Conservation (phyloP, 1,140 invertebrate genomes). For the Steinernema feltiae region DNA sequence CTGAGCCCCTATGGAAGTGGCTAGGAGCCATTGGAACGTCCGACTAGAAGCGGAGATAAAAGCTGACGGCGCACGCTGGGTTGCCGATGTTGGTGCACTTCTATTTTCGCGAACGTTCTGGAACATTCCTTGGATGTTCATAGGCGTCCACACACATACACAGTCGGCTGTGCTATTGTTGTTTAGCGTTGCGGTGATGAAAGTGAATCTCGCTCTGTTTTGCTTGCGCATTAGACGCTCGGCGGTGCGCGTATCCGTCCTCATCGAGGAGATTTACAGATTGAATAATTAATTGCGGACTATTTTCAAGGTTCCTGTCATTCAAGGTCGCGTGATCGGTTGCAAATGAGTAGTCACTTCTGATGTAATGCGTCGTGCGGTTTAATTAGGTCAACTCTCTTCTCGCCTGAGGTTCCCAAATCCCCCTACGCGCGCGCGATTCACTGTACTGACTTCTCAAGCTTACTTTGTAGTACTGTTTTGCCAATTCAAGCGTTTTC, state of each 20-base stretch:
- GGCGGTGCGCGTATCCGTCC: neutral
- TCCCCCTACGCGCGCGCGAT: neutral
- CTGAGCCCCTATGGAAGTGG: no score
- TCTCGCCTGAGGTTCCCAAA: neutral
- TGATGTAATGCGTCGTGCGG: neutral
- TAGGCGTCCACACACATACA: neutral
- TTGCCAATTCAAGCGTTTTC: neutral
- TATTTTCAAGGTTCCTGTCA: neutral
- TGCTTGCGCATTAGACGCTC: neutral
- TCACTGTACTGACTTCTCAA: neutral
- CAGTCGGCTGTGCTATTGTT: neutral
- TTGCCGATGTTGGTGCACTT: no score
- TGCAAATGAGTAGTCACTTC: conserved; percentile 15
- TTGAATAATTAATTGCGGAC: neutral
- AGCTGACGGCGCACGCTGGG: no score
- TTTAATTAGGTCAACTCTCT: conserved; percentile 7
- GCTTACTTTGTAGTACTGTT: neutral
- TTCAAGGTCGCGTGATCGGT: neutral
- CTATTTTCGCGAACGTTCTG: neutral
- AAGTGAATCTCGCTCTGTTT: conserved; percentile 2
- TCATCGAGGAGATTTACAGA: neutral
- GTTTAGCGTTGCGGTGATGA: neutral
- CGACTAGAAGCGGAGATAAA: no score
- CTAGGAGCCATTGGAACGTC: no score
- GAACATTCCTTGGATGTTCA: conserved; percentile 1